A percentile compares a stretch with the other conserved stretches of the same genome.
phyloP scores from a whole-genome alignment of 1,140 invertebrate species.

The Aphaenogaster rudis region DNA sequence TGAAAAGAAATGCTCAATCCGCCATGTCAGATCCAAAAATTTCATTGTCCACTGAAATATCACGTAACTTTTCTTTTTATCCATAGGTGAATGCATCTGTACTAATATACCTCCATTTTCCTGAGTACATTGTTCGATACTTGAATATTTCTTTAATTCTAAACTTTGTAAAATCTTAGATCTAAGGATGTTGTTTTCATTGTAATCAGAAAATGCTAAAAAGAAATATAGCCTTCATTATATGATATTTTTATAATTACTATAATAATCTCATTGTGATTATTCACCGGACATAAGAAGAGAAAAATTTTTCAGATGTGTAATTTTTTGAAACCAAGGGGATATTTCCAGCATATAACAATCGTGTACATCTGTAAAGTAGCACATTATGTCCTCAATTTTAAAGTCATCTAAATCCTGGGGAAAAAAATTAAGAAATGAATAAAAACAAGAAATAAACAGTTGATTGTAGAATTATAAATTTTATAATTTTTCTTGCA shows the following conservation, averaged over 20 bases:
- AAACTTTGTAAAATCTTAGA: slow-evolving; percentile 53
- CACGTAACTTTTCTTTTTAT: slow-evolving; percentile 48
- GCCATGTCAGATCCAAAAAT: slow-evolving; percentile 59
- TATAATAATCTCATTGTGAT: slow-evolving; percentile 6
- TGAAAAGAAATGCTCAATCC: slow-evolving; percentile 63
- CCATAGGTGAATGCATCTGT: slow-evolving; percentile 39
- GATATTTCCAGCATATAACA: slow-evolving; percentile 68
- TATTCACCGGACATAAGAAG: slow-evolving; percentile 71
- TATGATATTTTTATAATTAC: neutral
- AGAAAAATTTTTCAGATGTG: slow-evolving; percentile 71
- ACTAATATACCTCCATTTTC: slow-evolving; percentile 66
- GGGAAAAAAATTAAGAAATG: neutral
- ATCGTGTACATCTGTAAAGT: slow-evolving; percentile 57
- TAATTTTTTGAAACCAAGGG: slow-evolving; percentile 65
- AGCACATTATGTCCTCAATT: slow-evolving; percentile 66
- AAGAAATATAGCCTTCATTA: slow-evolving; percentile 8
- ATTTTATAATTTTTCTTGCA: neutral
- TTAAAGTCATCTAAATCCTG: slow-evolving; percentile 59
- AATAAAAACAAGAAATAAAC: neutral
- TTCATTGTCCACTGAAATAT: slow-evolving; percentile 66
- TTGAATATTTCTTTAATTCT: slow-evolving; percentile 53
- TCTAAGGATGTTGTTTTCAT: slow-evolving; percentile 41
- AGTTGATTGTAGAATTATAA: neutral
- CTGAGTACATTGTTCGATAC: neutral
- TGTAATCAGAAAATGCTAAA: slow-evolving; percentile 72